phyloP scores from a whole-genome alignment of 2,113 vertebrate species.

The Apus apus region DNA sequence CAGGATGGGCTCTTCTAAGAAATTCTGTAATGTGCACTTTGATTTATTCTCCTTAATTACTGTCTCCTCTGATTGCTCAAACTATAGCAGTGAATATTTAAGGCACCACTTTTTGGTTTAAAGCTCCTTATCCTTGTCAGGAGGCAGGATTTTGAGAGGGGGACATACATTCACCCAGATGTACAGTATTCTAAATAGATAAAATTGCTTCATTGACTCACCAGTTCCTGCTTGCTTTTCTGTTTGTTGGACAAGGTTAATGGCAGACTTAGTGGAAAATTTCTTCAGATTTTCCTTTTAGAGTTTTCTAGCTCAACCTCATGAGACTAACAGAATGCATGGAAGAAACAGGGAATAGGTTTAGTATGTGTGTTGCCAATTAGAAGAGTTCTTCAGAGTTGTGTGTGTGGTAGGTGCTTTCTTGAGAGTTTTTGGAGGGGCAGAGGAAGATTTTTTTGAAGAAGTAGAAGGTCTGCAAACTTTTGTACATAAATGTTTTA shows the following conservation, averaged over 20 bases:
- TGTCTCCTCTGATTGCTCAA: background rate
- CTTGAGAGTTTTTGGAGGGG: background rate
- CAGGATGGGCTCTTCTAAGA: background rate
- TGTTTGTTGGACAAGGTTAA: background rate
- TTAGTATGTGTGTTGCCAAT: background rate
- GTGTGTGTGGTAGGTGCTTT: background rate
- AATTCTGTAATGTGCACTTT: background rate
- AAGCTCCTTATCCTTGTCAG: background rate
- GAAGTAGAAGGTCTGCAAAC: background rate
- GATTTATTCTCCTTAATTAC: background rate
- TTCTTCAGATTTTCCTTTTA: background rate
- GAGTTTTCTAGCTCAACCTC: background rate
- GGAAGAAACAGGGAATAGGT: background rate
- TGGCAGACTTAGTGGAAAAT: background rate
- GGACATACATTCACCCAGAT: background rate
- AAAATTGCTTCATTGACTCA: background rate
- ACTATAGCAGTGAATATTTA: background rate
- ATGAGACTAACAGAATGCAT: background rate
- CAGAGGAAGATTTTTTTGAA: accelerated
- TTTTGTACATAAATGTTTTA: background rate
- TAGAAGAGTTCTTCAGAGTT: background rate
- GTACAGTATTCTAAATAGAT: background rate
- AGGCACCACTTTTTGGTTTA: background rate
- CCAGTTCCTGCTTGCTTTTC: too few relatives aligned
- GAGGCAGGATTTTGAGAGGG: background rate